phyloP scores from a whole-genome alignment of 2,113 vertebrate species.

The Gallinago jamesoni region DNA sequence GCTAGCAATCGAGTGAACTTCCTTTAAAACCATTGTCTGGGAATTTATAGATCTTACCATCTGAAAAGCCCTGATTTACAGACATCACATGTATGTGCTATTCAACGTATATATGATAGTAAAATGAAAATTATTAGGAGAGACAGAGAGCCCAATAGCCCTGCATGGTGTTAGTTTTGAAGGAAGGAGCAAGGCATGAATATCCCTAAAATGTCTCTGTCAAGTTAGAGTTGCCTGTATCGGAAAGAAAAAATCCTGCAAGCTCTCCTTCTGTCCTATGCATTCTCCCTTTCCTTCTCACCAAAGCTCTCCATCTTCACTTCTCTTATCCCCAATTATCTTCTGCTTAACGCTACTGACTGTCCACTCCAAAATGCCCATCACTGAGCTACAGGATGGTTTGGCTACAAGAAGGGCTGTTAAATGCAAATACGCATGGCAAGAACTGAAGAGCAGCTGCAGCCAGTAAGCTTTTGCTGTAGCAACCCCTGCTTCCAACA shows the following conservation, averaged over 20 bases:
- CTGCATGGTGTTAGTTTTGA: neutral
- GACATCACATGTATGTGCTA: neutral
- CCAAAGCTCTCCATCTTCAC: neutral
- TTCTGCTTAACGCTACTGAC: neutral
- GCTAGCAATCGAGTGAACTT: neutral
- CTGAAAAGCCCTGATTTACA: neutral
- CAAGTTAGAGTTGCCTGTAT: neutral
- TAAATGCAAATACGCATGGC: neutral
- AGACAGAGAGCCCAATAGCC: neutral
- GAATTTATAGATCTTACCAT: neutral
- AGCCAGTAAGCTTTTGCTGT: neutral
- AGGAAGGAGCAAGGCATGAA: neutral
- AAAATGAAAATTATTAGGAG: neutral
- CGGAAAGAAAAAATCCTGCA: neutral
- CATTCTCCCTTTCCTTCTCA: neutral
- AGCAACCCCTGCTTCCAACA: neutral
- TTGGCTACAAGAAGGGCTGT: neutral
- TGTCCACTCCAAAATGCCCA: neutral
- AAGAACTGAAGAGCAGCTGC: neutral
- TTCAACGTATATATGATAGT: neutral
- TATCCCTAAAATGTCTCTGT: neutral
- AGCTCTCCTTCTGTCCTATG: neutral
- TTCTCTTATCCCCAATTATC: neutral
- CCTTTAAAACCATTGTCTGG: neutral
- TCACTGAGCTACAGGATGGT: neutral